Evolutionary conservation across 2,888 invertebrate genomes (phyloP), one percentile per base, ranked within the genome.

Genomic region (Patella pellucida): DNA sequence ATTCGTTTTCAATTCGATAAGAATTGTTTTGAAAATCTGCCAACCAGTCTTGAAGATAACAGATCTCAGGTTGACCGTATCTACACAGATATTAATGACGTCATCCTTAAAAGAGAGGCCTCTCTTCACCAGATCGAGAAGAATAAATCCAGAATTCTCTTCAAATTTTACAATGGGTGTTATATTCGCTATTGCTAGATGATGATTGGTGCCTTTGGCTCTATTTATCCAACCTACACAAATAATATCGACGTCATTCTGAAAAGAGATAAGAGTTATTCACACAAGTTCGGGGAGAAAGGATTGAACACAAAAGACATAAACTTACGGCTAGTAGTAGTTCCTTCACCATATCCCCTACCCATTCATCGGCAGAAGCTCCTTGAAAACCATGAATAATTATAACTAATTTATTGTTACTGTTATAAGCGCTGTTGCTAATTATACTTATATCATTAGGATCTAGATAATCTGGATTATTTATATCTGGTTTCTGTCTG

Each of bases 371-470:
- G 2, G 4, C 23, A 23, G 23, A 23, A 62, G 23, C 16, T 62
- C 62, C 62, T 23, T 62, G 62, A 23, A 62, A 62, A 23, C 62
- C 62, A 62, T 62, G 62, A 62, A 62, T 23, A 23, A 62, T 62
- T 19, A 62, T 3, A 11, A 62, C 62, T 12, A 62, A 12, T 23
- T 23, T 62, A 23, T 62, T 23, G 19, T 23, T 11, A 23, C 19
- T 14, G 23, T 62, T 23, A 15, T 23, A 62, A 23, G 19, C 23
- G 62, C 23, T 62, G 62, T 62, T 62, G 62, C 12, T 62, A 9
- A 62, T 23, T 23, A 23, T 23, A 12, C 11, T 12, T 19, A 23
- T 12, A 62, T 62, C 23, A 23, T 19, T 62, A 4, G 62, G 62
- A 14, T 7, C 23, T 23, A 62, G 16, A 23, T 12, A 62, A 62